These are phyloP conservation scores for Oplegnathus fasciatus DNA, from an alignment of 2,113 vertebrate genomes.

Conservation along the genomic window DNA sequence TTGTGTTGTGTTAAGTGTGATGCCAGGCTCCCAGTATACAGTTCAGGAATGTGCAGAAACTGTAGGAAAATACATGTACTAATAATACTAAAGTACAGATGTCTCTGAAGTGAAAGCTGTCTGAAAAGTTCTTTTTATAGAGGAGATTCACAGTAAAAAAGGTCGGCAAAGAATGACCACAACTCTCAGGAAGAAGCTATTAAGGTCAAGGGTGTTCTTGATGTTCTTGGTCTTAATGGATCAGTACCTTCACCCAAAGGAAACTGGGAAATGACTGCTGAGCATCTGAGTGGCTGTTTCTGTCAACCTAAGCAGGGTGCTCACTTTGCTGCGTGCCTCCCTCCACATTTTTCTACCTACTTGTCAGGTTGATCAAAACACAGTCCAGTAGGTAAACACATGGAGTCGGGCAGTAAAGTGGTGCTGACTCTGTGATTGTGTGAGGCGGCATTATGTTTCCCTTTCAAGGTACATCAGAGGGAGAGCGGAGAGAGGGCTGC, in stretches of 20 bases:
- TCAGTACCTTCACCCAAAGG: conserved; percentile 12
- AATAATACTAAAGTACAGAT: background rate
- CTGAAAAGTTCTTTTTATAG: background rate
- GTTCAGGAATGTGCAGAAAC: background rate
- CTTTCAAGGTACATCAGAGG: conserved; percentile 36
- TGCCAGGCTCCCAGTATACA: background rate
- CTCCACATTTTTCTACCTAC: conserved; percentile 7
- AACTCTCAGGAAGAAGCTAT: background rate
- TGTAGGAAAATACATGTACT: background rate
- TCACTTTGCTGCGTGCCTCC: conserved; percentile 32
- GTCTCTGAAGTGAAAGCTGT: conserved; percentile 3
- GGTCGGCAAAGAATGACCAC: background rate
- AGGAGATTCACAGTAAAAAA: background rate
- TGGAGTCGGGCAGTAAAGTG: conserved; percentile 20
- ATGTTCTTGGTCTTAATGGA: conserved; percentile 36
- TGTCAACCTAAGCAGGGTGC: conserved; percentile 52
- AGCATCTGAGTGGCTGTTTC: conserved; percentile 33
- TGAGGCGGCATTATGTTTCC: conserved; percentile 16
- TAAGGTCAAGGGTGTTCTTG: conserved; percentile 21
- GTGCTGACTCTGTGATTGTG: conserved; percentile 49
- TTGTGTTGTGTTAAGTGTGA: background rate
- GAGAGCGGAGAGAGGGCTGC: background rate
- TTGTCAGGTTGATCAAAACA: conserved; percentile 62
- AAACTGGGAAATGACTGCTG: conserved; percentile 24
- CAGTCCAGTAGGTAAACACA: conserved; percentile 52